Percentiles rank a stretch among this genome's conserved stretches.
Evolutionary conservation across 2,888 invertebrate genomes (phyloP).

Genomic region (Mesorhabditis spiculigera): DNA sequence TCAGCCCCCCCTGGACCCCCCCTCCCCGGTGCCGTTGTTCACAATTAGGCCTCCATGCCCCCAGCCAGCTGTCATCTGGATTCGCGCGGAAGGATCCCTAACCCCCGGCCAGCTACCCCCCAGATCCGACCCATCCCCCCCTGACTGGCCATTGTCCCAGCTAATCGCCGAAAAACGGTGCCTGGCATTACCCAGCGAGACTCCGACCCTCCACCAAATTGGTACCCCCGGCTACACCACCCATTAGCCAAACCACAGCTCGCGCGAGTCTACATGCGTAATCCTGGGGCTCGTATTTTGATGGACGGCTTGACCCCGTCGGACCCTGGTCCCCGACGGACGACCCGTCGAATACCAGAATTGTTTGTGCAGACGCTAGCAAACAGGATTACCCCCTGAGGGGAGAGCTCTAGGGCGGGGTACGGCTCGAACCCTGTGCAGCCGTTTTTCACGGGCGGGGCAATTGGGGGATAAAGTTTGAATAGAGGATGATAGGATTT

Average conservation of each 20-base stretch:
- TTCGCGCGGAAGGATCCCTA: not conserved
- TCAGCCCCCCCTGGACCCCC: too few relatives aligned
- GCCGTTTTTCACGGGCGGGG: too few relatives aligned
- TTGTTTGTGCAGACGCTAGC: too few relatives aligned
- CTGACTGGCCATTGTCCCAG: not conserved
- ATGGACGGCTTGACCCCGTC: too few relatives aligned
- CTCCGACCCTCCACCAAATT: not conserved
- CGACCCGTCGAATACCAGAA: too few relatives aligned
- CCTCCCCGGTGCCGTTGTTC: not conserved
- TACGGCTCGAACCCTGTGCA: too few relatives aligned
- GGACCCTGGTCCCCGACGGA: too few relatives aligned
- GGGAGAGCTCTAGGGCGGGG: too few relatives aligned
- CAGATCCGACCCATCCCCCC: not conserved
- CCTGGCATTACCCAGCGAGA: not conserved
- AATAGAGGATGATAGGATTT: too few relatives aligned
- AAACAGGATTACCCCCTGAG: too few relatives aligned
- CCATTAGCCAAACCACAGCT: not conserved
- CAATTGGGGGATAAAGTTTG: too few relatives aligned
- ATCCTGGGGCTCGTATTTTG: not conserved
- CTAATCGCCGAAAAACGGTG: constrained; percentile 2
- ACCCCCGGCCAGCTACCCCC: not conserved
- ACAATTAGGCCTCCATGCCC: not conserved
- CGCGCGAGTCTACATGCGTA: not conserved
- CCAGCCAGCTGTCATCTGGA: not conserved
- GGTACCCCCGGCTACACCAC: not conserved